Evolutionary conservation across 2,113 vertebrate genomes (phyloP).

Genomic region (Caretta caretta): DNA sequence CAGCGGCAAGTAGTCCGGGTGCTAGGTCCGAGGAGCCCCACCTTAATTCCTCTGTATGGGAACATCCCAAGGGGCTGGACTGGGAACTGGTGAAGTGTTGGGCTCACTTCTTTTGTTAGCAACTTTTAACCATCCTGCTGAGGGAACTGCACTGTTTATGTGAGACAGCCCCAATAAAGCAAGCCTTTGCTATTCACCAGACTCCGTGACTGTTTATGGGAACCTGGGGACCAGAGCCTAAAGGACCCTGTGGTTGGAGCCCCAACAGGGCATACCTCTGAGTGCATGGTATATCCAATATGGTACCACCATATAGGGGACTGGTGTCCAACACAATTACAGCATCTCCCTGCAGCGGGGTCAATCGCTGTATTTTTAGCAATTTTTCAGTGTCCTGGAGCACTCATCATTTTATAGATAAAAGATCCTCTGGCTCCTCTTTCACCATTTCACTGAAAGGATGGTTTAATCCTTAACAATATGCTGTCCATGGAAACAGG

Average conservation of each 20-base stretch:
- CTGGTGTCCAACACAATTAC: neutral
- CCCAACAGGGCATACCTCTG: neutral
- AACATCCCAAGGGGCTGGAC: neutral
- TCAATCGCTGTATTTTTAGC: accelerated
- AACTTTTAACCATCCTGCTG: neutral
- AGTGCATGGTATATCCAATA: neutral
- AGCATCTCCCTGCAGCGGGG: neutral
- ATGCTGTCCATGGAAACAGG: neutral
- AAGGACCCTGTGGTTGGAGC: neutral
- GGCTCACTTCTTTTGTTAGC: neutral
- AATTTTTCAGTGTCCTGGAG: neutral
- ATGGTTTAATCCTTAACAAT: accelerated
- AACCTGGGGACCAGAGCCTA: neutral
- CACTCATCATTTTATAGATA: neutral
- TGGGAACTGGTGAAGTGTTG: neutral
- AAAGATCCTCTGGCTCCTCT: neutral
- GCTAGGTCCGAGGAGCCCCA: neutral
- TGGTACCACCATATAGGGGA: neutral
- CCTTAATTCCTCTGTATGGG: neutral
- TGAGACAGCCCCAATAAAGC: neutral
- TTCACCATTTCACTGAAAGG: accelerated
- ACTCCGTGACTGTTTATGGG: neutral
- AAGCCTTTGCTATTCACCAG: neutral
- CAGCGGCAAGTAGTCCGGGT: neutral
- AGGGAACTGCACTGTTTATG: accelerated